Evolutionary conservation across 2,888 invertebrate genomes (phyloP), one percentile per base, ranked within the genome.

Genomic region (Trichopria drosophilae): DNA sequence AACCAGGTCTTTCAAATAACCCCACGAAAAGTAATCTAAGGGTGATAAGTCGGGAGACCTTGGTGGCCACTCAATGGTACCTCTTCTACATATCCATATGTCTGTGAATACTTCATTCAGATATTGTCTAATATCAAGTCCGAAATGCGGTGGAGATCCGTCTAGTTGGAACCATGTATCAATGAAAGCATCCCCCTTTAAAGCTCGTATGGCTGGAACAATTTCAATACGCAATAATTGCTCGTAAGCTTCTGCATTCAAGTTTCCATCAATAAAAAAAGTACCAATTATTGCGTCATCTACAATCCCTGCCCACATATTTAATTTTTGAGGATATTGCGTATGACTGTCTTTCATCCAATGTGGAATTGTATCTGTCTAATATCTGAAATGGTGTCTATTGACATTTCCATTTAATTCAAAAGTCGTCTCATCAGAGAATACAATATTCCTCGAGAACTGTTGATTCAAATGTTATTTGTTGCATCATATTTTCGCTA

Each of bases 221-320:
- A 43, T 42, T 48, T 48, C 12, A 43, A 43, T 37, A 34, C 47
- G 31, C 12, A 48, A 40, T 40, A 53, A 18, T 12, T n/a, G 9
- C 39, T 48, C 42, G 26, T 53, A 53, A 22, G 22, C 48, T 32
- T 34, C 34, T 9, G 44, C 32, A 26, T 26, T 34, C 18, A 53
- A 35, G 36, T 46, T 36, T 12, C 51, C 6, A 60, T 66, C 23
- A 57, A 61, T 26, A 58, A 63, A 65, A 63, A 76, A 72, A 61
- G 68, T 22, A 59, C 76, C 47, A 59, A 67, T 57, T 55, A 63
- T 16, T 35, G 35, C 16, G 26, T 35, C 41, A 24, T 49, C 50
- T 6, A 58, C 7, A 26, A 63, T 58, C 6, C 55, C 57, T 12
- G 23, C 40, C 46, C 31, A 39, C 23, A 31, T 31, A 31, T 47